Percentiles rank a stretch among this genome's conserved stretches.
phyloP scores from a whole-genome alignment of 1,140 invertebrate species.

The Acromyrmex charruanus region DNA sequence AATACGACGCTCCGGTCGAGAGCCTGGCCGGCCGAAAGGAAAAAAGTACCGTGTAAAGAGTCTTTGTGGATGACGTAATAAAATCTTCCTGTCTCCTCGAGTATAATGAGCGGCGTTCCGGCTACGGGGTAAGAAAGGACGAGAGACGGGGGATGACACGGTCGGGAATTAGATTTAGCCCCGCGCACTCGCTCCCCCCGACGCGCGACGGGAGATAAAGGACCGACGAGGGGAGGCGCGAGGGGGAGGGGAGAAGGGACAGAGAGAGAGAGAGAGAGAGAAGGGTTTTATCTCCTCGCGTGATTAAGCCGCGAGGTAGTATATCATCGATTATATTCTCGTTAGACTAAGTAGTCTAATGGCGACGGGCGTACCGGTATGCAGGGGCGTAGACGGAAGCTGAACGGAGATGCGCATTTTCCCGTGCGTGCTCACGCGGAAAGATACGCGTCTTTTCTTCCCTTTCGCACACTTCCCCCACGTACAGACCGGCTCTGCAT shows the following conservation, averaged over 20 bases:
- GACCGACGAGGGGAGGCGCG: constrained; percentile 55
- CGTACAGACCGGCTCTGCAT: constrained; percentile 23
- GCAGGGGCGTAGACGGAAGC: constrained; percentile 19
- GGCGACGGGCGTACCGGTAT: constrained; percentile 36
- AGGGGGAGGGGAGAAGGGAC: neutral
- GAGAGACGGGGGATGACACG: constrained; percentile 68
- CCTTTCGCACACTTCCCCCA: constrained; percentile 27
- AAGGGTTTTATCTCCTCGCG: constrained; percentile 82
- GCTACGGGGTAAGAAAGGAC: constrained; percentile 26
- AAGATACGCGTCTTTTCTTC: constrained; percentile 66
- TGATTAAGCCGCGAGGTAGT: constrained; percentile 82
- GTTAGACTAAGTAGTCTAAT: constrained; percentile 79
- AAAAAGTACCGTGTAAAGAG: constrained; percentile 63
- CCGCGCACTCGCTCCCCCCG: constrained; percentile 14
- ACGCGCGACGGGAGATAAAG: constrained; percentile 58
- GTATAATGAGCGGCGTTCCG: constrained; percentile 68
- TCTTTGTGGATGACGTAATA: constrained; percentile 69
- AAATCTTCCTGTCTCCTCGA: constrained; percentile 68
- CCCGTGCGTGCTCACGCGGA: constrained; percentile 55
- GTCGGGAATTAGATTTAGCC: constrained; percentile 61
- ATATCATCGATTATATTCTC: constrained; percentile 85
- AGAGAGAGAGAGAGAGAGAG: constrained; percentile 42
- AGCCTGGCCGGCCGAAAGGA: constrained; percentile 18
- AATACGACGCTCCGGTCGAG: constrained; percentile 57
- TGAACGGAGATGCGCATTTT: constrained; percentile 53